Evolutionary conservation across 2,888 invertebrate genomes (phyloP).

Genomic region (Dichetophora obliterata): DNA sequence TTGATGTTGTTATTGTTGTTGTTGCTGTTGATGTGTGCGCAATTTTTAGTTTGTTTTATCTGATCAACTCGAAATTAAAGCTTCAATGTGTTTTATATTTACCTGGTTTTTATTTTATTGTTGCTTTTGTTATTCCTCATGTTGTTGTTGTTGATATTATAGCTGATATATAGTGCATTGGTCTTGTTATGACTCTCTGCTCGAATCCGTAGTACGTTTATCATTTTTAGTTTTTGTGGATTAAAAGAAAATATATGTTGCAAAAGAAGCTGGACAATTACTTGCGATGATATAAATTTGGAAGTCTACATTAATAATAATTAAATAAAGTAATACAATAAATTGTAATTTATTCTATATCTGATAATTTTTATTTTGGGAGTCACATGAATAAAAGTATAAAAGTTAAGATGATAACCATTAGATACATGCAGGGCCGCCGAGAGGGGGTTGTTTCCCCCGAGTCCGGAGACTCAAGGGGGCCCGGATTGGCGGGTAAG

Average conservation of each 20-base stretch:
- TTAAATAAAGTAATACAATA: too few relatives aligned
- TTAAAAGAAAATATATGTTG: not conserved
- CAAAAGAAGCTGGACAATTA: too few relatives aligned
- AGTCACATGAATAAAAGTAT: too few relatives aligned
- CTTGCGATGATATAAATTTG: not conserved
- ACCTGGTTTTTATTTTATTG: slow-evolving; percentile 26
- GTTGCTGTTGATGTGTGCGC: slow-evolving; percentile 13
- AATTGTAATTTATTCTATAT: too few relatives aligned
- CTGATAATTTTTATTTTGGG: too few relatives aligned
- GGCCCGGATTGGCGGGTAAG: too few relatives aligned
- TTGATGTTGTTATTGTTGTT: not conserved
- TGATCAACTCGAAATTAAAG: slow-evolving; percentile 35
- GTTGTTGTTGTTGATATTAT: slow-evolving; percentile 11
- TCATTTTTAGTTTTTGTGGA: slow-evolving; percentile 8
- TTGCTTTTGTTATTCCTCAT: slow-evolving; percentile 7
- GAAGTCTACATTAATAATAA: not conserved
- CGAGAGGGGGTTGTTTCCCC: too few relatives aligned
- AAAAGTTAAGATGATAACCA: too few relatives aligned
- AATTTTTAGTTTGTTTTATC: slow-evolving; percentile 31
- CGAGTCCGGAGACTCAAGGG: too few relatives aligned
- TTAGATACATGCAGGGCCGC: too few relatives aligned
- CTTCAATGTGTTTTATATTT: slow-evolving; percentile 23
- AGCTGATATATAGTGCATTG: slow-evolving; percentile 18
- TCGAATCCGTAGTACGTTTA: slow-evolving; percentile 19
- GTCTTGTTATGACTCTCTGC: not conserved